Evolutionary conservation across 2,113 vertebrate species (phyloP).

Genomic region (Halichoerus grypus): DNA sequence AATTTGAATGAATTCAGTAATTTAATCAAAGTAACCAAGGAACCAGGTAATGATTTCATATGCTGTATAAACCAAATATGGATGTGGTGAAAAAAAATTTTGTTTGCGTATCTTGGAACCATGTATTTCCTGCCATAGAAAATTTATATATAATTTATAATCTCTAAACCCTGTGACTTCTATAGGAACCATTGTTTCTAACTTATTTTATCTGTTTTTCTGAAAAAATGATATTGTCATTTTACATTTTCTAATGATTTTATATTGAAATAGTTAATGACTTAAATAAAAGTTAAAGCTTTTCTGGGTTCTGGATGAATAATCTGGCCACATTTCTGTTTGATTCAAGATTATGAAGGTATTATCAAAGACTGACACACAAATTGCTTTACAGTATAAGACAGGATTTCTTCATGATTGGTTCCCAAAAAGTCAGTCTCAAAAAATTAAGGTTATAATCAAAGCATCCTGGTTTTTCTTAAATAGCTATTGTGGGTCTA

Average conservation of each 20-base stretch:
- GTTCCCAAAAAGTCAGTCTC: not conserved
- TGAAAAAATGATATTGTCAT: slow-evolving; percentile 33
- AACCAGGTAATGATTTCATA: slow-evolving; percentile 10
- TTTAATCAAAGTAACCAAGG: slow-evolving; percentile 43
- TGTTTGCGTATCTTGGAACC: not conserved
- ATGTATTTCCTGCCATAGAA: not conserved
- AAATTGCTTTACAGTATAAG: slow-evolving; percentile 24
- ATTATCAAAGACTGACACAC: not conserved
- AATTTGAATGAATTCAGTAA: slow-evolving; percentile 35
- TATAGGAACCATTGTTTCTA: slow-evolving; percentile 60
- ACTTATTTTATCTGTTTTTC: slow-evolving; percentile 66
- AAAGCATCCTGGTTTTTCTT: slow-evolving; percentile 16
- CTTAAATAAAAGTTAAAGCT: slow-evolving; percentile 18
- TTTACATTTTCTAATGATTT: slow-evolving; percentile 36
- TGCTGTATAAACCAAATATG: not conserved
- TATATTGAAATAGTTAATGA: slow-evolving; percentile 45
- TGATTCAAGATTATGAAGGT: slow-evolving; percentile 26
- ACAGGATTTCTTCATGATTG: not conserved
- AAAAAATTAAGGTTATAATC: not conserved
- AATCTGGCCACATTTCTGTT: slow-evolving; percentile 26
- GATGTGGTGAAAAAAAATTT: not conserved
- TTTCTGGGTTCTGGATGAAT: slow-evolving; percentile 35
- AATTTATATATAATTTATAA: not conserved
- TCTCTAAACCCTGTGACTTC: not conserved
- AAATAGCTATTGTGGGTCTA: not conserved